phyloP scores from a whole-genome alignment of 2,888 invertebrate species.

The Scaptomyza caliginosa region DNA sequence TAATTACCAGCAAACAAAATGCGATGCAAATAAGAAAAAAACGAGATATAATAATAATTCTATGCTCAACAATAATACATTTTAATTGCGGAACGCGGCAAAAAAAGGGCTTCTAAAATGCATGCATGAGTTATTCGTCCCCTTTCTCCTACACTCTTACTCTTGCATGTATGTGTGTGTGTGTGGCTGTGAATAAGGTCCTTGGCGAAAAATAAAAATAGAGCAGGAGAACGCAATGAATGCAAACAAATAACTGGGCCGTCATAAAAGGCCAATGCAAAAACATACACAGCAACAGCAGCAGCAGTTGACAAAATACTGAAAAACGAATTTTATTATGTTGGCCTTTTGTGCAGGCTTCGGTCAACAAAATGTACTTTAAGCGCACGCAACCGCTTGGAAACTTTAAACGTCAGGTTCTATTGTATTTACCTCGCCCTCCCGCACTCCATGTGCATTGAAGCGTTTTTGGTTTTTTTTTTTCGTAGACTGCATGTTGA shows the following conservation, averaged over 20 bases:
- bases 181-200: constrained; percentile 56
- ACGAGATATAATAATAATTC: not conserved
- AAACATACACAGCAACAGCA: constrained; percentile 16
- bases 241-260: constrained; percentile 67
- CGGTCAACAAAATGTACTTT: constrained; percentile 57
- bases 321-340: constrained; percentile 50
- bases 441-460: constrained; percentile 48
- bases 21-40: constrained; percentile 4
- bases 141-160: no score
- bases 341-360: constrained; percentile 38
- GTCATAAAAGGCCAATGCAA: constrained; percentile 60
- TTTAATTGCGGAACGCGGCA: constrained; percentile 55
- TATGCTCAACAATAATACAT: constrained; percentile 32
- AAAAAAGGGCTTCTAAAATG: constrained; percentile 20
- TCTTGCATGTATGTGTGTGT: not conserved
- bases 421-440: not conserved
- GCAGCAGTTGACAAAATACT: constrained; percentile 19
- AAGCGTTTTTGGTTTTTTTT: constrained; percentile 48
- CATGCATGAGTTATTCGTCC: constrained; percentile 32
- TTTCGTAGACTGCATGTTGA: constrained; percentile 36
- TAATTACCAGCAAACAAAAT: constrained; percentile 72
- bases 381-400: constrained; percentile 63
- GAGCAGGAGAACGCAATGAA: constrained; percentile 39
- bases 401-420: constrained; percentile 66
- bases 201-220: not conserved